These are phyloP conservation scores for Tinea semifulvella DNA, from an alignment of 2,888 invertebrate species.

Conservation along the genomic window DNA sequence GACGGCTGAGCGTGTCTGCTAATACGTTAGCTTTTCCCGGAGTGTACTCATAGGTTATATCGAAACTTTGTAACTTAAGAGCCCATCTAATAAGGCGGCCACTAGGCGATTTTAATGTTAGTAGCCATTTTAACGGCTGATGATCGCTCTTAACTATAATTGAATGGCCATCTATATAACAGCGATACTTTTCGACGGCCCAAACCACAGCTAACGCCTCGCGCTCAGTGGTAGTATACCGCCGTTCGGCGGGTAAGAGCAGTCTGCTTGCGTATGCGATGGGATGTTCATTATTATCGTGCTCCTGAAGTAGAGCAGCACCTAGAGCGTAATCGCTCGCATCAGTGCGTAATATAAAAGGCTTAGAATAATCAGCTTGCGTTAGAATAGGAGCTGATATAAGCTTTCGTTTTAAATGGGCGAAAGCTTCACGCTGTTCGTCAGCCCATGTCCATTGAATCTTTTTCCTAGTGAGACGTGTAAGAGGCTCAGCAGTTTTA, in stretches of 20 bases:
- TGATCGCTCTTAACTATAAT: constrained; percentile 37
- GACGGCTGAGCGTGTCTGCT: constrained; percentile 33
- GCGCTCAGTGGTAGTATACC: constrained; percentile 31
- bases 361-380: constrained; percentile 17
- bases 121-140: no score
- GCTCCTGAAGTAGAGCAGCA: constrained; percentile 17
- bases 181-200: constrained; percentile 35
- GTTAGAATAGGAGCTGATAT: constrained; percentile 19
- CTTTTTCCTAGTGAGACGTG: constrained; percentile 22
- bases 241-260: constrained; percentile 14
- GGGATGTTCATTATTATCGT: constrained; percentile 17
- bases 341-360: constrained; percentile 21
- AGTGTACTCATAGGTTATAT: constrained; percentile 27
- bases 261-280: constrained; percentile 15
- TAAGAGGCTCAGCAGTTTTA: constrained; percentile 20
- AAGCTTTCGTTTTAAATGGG: constrained; percentile 18
- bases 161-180: constrained; percentile 31
- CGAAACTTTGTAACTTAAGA: constrained; percentile 26
- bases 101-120: no score
- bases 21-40: constrained; percentile 25
- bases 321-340: constrained; percentile 20
- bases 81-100: constrained; percentile 21
- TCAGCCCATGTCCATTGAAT: constrained; percentile 18
- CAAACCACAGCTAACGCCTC: constrained; percentile 19
- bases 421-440: constrained; percentile 17